A percentile compares a stretch with the other conserved stretches of the same genome.
These are phyloP conservation scores for Chamaetylas fuelleborni DNA, from an alignment of 2,113 vertebrate genomes.

Conservation along the genomic window DNA sequence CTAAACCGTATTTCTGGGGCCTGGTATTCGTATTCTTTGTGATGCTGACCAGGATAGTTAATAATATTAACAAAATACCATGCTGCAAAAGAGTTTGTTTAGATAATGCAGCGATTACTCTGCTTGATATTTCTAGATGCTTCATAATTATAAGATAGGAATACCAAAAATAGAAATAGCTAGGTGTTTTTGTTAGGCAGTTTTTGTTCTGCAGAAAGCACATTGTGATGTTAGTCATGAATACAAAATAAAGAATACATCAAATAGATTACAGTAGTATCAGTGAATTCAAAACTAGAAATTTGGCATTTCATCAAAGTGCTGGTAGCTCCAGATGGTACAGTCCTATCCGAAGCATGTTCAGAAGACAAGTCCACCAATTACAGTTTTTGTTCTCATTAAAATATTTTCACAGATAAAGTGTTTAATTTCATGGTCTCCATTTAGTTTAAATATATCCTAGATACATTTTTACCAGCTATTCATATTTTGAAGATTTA, in stretches of 20 bases:
- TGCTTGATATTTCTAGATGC: not conserved
- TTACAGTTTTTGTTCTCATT: constrained; percentile 7
- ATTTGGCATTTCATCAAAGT: constrained; percentile 20
- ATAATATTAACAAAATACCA: not conserved
- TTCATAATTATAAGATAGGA: not conserved
- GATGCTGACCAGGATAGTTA: not conserved
- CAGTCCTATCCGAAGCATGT: not conserved
- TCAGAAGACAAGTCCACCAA: constrained; percentile 11
- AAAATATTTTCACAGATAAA: constrained; percentile 1
- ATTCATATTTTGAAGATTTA: not conserved
- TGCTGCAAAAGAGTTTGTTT: not conserved
- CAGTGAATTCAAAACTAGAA: not conserved
- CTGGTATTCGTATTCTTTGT: not conserved
- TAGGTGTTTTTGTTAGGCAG: not conserved
- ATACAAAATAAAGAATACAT: not conserved
- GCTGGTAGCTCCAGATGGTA: constrained; percentile 33
- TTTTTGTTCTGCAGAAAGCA: not conserved
- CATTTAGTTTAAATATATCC: not conserved
- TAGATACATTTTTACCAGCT: not conserved
- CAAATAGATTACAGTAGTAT: not conserved
- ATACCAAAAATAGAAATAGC: not conserved
- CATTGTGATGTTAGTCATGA: not conserved
- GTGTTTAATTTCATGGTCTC: not conserved
- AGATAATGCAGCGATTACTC: not conserved
- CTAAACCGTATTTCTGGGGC: fast-evolving